Percentiles rank a stretch among this genome's conserved stretches.
Conservation (phyloP, 2,113 vertebrate genomes). For the Trogon surrucura region DNA sequence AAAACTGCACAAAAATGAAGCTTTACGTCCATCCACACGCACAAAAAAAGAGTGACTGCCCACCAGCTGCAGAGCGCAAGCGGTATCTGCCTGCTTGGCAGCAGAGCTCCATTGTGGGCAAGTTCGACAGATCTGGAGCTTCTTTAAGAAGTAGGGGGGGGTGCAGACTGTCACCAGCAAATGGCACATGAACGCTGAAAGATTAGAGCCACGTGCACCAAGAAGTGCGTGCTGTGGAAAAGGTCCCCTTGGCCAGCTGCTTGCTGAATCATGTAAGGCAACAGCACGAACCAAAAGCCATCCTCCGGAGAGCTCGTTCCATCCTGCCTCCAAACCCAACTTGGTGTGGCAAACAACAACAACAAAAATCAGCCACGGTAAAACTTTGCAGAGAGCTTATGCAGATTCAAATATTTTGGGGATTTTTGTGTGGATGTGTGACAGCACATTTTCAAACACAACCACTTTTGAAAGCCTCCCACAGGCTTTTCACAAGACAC, state of each 20-base stretch:
- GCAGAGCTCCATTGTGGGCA: rapidly evolving
- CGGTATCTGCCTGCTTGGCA: rapidly evolving
- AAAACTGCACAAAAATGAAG: neutral
- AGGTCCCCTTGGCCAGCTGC: neutral
- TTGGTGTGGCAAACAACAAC: neutral
- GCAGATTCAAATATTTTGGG: conserved; percentile 32
- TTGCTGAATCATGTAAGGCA: neutral
- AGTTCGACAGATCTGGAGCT: neutral
- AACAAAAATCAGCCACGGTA: neutral
- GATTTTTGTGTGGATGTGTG: conserved; percentile 51
- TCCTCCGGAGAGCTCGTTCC: neutral
- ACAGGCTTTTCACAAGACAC: neutral
- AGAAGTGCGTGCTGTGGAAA: neutral
- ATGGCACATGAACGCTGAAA: rapidly evolving
- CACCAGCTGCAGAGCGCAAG: neutral
- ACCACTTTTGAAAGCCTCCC: conserved; percentile 37
- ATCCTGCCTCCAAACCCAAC: neutral
- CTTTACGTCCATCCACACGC: neutral
- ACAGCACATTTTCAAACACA: conserved; percentile 29
- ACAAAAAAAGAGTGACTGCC: neutral
- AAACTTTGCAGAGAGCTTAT: neutral
- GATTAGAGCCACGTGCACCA: neutral
- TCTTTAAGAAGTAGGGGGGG: neutral
- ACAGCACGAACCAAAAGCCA: neutral
- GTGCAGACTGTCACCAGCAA: neutral